Evolutionary conservation across 2,888 invertebrate species (phyloP), one percentile per base, ranked within the genome.

Genomic region (Sicus ferrugineus): DNA sequence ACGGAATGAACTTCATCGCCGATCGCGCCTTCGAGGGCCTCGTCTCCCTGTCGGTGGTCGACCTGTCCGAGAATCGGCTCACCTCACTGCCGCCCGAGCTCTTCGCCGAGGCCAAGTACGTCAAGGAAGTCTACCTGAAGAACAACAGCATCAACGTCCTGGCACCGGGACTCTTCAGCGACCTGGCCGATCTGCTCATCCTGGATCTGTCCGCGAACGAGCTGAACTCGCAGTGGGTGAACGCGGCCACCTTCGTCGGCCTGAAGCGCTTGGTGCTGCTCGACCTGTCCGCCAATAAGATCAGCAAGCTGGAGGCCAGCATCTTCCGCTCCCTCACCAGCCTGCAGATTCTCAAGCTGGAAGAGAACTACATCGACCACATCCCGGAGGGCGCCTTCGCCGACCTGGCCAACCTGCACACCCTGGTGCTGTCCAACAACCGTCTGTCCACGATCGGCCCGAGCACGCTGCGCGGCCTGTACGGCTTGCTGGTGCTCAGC

Each of bases 61-160:
- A 97, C 87, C 87, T 97, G 73, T 94, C 96, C 2, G 93, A 93
- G 81, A 97, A 97, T 86, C 92, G 93, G 86, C 90, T 97, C 75
- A 93, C 92, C 59, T 93, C 93, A 67, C 88, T 97, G 76, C 96
- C 97, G 34, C 90, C 93, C 76, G 92, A 93, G 81, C 86, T 97
- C 73, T 95, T 97, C 81, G 90, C 90, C 81, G 94, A 95, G 79
- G 89, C 91, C 69, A 91, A 91, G 75, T 91, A 92, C 75, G 90
- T 96, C 77, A 93, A 92, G 86, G 95, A 96, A 87, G 91, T 96
- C 82, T 92, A 94, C 86, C 87, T 96, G 80, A 93, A 93, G 85
- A 96, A 96, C 86, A 96, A 96, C 88, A 93, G 94, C 67, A 92
- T 96, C 78, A 92, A 92, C 84, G 92, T 92, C 31, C 87, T 96